These are phyloP conservation scores for Paragorgia papillata DNA, from an alignment of 92 coral and sea anemone genomes.

Conservation along the genomic window DNA sequence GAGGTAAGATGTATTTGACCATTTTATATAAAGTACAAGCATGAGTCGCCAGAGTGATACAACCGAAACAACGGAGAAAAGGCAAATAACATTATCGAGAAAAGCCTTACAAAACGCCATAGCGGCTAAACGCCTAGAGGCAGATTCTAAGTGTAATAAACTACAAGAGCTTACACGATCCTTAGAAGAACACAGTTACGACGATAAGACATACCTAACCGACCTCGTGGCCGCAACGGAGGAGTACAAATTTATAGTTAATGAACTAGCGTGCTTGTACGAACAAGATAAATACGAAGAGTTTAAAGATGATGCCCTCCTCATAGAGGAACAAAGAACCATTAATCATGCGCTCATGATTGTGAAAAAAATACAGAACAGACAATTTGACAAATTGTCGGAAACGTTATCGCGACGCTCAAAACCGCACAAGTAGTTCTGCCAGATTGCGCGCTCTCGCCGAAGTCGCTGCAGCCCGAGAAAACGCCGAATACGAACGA, in stretches of 20 bases:
- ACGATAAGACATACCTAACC: neutral
- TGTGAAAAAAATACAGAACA: neutral
- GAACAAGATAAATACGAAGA: slow-evolving; percentile 21
- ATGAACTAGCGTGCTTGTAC: slow-evolving; percentile 4
- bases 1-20: too few relatives aligned
- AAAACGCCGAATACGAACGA: slow-evolving; percentile 24
- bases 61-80: too few relatives aligned
- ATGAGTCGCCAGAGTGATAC: slow-evolving; percentile 23
- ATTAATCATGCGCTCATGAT: neutral
- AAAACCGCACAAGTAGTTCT: slow-evolving; percentile 2
- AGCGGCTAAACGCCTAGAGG: too few relatives aligned
- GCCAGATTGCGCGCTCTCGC: slow-evolving; percentile 13
- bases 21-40: too few relatives aligned
- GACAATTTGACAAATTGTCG: slow-evolving; percentile 11
- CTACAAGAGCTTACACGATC: neutral
- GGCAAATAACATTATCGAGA: too few relatives aligned
- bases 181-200: neutral
- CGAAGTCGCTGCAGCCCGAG: too few relatives aligned
- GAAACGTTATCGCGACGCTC: neutral
- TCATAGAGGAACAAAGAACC: neutral
- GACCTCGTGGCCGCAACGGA: neutral
- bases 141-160: slow-evolving; percentile 6
- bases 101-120: too few relatives aligned
- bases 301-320: slow-evolving; percentile 26
- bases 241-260: slow-evolving; percentile 8